Evolutionary conservation across 1,140 invertebrate genomes (phyloP), one percentile per base, ranked within the genome.

Genomic region (Atopsyche davidsoni): DNA sequence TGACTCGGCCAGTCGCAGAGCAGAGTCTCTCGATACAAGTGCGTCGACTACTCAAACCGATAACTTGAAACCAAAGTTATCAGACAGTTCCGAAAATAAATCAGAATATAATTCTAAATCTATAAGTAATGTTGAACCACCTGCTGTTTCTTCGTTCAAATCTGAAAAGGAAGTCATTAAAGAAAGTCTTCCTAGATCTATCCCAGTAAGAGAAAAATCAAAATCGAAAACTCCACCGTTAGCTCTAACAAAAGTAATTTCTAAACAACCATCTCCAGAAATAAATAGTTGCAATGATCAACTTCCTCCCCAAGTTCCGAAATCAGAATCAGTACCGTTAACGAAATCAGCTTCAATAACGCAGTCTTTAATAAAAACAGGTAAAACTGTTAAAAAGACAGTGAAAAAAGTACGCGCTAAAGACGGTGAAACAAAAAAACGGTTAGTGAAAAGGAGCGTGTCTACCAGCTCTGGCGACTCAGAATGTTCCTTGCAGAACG

Each of bases 281-380:
- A 62, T 66, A n/a, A 43, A 66, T 60, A 11, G 65, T 64, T 43
- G 64, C 64, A 68, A 67, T 46, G 65, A 65, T 62, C 69, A 75
- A 51, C 62, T 79, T 39, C 80, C 80, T 28, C 81, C 80, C 0
- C 75, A 77, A 57, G 69, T 77, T 31, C 80, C 80, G 22, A 80
- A 79, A 66, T 31, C 57, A 18, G 75, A 76, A 42, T 54, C 57
- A n/a, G 60, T 67, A 16, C 67, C 65, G 10, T 72, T 72, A 51
- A 71, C 70, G 2, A 72, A 72, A 59, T 70, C 72, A 65, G 43
- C 67, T 13, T 64, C 66, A 23, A 69, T 70, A 6, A 64, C 68
- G 53, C 66, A 70, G 51, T 62, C 64, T 38, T 63, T 72, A 40
- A 70, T 74, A 50, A 72, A 70, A 49, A 70, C 68, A 59, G 24